phyloP scores from a whole-genome alignment of 2,113 vertebrate species.

The Protomyctophum bolini region DNA sequence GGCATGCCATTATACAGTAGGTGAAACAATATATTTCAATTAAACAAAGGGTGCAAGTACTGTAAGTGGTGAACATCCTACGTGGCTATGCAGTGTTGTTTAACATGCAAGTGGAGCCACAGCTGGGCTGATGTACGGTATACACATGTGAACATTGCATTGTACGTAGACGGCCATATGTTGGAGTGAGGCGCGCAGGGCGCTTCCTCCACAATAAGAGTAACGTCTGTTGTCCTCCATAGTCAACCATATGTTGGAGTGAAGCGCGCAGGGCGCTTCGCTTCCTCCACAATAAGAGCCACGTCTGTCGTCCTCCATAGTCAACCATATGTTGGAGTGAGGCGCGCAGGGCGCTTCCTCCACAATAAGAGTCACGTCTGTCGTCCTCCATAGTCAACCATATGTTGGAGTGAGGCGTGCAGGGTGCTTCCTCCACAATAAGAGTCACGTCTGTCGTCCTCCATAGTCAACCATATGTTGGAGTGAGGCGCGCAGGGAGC shows the following conservation, averaged over 20 bases:
- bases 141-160: neutral
- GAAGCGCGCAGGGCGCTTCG: constrained; percentile 4
- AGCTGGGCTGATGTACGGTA: too few species aligned
- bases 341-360: constrained; percentile 10
- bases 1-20: too few species aligned
- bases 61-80: too few species aligned
- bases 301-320: constrained; percentile 20
- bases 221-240: too few species aligned
- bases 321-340: neutral
- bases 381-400: constrained; percentile 12
- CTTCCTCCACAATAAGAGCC: constrained; percentile 19
- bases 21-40: too few species aligned
- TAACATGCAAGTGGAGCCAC: too few species aligned
- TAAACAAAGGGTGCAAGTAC: too few species aligned
- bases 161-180: too few species aligned
- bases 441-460: constrained; percentile 15
- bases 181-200: too few species aligned
- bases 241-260: neutral
- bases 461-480: constrained; percentile 7
- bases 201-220: too few species aligned
- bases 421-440: constrained; percentile 18
- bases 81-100: too few species aligned
- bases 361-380: constrained; percentile 22
- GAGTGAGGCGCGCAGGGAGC: constrained; percentile 3
- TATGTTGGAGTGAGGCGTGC: neutral